Evolutionary conservation across 1,140 invertebrate species (phyloP).

Genomic region (Heliconius eleuchia): DNA sequence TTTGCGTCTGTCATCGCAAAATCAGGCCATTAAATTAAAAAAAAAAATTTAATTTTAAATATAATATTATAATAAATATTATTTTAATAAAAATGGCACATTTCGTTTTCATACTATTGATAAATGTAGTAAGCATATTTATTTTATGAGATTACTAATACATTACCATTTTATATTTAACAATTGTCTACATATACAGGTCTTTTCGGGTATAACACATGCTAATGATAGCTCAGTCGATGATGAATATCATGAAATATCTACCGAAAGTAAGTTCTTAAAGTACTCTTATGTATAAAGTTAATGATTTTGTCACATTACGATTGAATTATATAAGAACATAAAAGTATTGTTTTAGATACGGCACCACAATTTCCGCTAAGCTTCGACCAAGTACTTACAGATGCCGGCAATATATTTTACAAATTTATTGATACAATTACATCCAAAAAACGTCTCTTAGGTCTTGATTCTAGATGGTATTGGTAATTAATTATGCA

Average conservation of each 20-base stretch:
- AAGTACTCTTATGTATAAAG: not conserved
- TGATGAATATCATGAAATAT: conserved; percentile 9
- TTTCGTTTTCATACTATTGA: not conserved
- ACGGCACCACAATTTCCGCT: conserved; percentile 37
- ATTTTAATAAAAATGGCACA: not conserved
- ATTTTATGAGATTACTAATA: not conserved
- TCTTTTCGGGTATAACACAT: not conserved
- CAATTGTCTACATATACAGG: not conserved
- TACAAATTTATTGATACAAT: conserved; percentile 51
- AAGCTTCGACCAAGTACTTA: conserved; percentile 40
- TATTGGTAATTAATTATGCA: conserved; percentile 33
- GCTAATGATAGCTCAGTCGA: not conserved
- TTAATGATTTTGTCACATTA: not conserved
- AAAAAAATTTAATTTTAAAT: no score
- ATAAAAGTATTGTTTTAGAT: conserved; percentile 10
- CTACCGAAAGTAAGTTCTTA: conserved; percentile 6
- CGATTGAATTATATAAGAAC: not conserved
- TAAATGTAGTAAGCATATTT: not conserved
- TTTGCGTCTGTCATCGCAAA: no score
- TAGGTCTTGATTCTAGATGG: conserved; percentile 49
- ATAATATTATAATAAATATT: not conserved
- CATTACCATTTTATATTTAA: not conserved
- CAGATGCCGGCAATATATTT: conserved; percentile 48
- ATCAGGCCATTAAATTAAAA: no score
- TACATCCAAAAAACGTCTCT: conserved; percentile 49